Conservation (phyloP, 2,888 invertebrate genomes). For the Brassicogethes aeneus region DNA sequence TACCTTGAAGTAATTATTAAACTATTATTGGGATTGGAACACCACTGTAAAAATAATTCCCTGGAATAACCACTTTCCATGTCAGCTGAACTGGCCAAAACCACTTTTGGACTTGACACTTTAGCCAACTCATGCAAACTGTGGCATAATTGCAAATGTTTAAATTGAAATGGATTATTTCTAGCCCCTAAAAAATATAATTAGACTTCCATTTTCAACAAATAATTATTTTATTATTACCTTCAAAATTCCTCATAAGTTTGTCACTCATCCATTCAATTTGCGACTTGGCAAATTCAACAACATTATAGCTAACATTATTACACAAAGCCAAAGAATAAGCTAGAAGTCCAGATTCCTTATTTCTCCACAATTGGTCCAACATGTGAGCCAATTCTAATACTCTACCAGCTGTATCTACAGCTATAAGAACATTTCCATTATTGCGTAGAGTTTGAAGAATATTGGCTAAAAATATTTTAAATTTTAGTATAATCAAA, state of each 20-base stretch:
- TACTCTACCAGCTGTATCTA: slow-evolving; percentile 95
- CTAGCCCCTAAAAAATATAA: slow-evolving; percentile 55
- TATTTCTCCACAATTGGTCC: slow-evolving; percentile 89
- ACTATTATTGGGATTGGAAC: slow-evolving; percentile 82
- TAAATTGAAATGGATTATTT: slow-evolving; percentile 92
- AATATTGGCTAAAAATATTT: slow-evolving; percentile 66
- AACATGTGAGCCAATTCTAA: slow-evolving; percentile 94
- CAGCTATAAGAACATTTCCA: slow-evolving; percentile 92
- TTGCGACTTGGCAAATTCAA: slow-evolving; percentile 97
- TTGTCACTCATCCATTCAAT: slow-evolving; percentile 99
- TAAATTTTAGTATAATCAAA: background rate
- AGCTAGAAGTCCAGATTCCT: slow-evolving; percentile 89
- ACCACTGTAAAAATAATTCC: slow-evolving; percentile 93
- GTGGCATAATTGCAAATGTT: slow-evolving; percentile 90
- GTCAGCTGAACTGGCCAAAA: slow-evolving; percentile 89
- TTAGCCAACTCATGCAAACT: slow-evolving; percentile 76
- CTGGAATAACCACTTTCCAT: slow-evolving; percentile 92
- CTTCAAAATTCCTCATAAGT: slow-evolving; percentile 82
- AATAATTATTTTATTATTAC: background rate
- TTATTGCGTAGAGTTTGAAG: slow-evolving; percentile 86
- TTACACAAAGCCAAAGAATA: slow-evolving; percentile 90
- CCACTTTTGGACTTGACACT: slow-evolving; percentile 89
- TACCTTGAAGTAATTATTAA: slow-evolving; percentile 85
- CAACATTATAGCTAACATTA: slow-evolving; percentile 96
- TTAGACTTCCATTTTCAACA: no score